Evolutionary conservation across 2,797 vertebrate species (phyloP), one percentile per base, ranked within the genome.

Genomic region (Gallinago nigripennis): DNA sequence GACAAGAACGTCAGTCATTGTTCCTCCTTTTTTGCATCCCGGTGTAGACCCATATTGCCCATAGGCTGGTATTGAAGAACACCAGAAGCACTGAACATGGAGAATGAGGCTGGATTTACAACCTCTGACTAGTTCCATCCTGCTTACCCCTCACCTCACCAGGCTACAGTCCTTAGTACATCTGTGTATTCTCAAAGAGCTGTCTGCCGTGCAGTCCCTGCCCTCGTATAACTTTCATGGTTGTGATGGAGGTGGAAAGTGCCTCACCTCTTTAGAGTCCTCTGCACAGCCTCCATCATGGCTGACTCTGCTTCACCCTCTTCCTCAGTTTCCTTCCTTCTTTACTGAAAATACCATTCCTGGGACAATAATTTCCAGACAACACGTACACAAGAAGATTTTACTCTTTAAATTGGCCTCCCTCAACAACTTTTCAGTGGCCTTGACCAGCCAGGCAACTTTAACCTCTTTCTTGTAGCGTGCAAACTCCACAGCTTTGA

Each of bases 401-500:
- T 71, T 89, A 5, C 33, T 76, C 31, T 88, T 78, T 57, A 41
- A 75, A 75, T 41, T 81, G 3, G 0, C 8, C 23, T 70, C 46
- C 18, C 61, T 83, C 65, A 78, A 19, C 21, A 20, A 15, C 24
- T 39, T 86, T 57, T 18, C 51, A 41, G 41, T 12, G 65, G 23
- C 15, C 90, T 85, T 51, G 48, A 45, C 54, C 18, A 19, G 30
- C 50, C 85, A 92, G 92, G 31, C 50, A 78, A 37, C 51, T 83
- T 77, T 31, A 72, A 73, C 54, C 63, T 75, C 39, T 45, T 68
- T 33, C 24, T n/a, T 45, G 54, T 21, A 58, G 15, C 0, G 0
- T 75, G n/a, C 58, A 30, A 90, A 76, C 51, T 35, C 79, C 76
- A 54, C 45, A 50, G 72, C 65, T 95, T 88, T 96, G 90, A 86